Evolutionary conservation across 2,888 invertebrate genomes (phyloP), one percentile per base, ranked within the genome.

Genomic region (Clistopyga incitator): DNA sequence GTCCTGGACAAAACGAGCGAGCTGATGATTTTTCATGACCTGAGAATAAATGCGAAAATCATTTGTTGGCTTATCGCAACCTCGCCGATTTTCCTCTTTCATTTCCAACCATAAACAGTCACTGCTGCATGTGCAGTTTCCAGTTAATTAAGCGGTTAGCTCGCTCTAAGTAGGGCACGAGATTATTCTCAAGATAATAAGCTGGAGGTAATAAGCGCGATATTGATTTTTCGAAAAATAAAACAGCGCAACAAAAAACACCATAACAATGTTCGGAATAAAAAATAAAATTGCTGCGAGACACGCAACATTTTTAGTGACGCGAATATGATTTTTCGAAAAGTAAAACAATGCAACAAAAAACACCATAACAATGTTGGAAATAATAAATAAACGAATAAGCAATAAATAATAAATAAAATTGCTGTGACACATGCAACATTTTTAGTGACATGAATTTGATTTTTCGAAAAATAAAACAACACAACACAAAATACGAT

Each of bases 1-100:
- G 70, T 76, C 76, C 65, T 65, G 61, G 42, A 71, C 64, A n/a
- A 52, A 70, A 81, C 64, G 52, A 76, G 76, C 54, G 20, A 42
- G 29, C 64, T 68, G 18, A 76, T 76, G 76, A 80, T 42, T 65
- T 34, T 65, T 76, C 23, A 29, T n/a, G 38, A 23, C 34, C 18
- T n/a, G 15, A 61, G 50, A 59, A 52, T 70, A 50, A 76, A 59
- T 29, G 64, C 42, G 13, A 3, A 20, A 64, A 64, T 64, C 38
- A 38, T 64, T 64, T 20, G 20, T 42, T 18, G 61, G 8, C 59
- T 34, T 29, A 25, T 61, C 34, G 29, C 20, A 23, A 20, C 11
- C 20, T 20, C 52, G 52, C 18, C 8, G 20, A 52, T 52, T 52
- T 18, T 52, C 52, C 52, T n/a, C 1, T 20, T 20, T 52, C 52